Percentiles rank a stretch among this genome's conserved stretches.
Conservation (phyloP, 2,888 invertebrate genomes). For the Drosophila nigricruria region DNA sequence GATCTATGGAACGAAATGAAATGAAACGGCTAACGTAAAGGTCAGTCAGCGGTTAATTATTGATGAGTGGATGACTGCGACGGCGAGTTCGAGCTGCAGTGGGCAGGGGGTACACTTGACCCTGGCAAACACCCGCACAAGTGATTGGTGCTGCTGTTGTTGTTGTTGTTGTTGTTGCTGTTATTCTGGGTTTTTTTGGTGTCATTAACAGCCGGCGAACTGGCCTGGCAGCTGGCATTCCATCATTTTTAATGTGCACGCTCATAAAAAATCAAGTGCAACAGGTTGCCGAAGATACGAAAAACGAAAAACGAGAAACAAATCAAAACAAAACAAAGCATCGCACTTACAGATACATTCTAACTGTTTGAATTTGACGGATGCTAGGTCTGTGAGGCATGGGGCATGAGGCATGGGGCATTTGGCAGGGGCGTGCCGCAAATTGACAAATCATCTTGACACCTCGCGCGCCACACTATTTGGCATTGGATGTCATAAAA, state of each 20-base stretch:
- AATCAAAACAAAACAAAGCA: conserved; percentile 2
- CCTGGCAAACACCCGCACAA: conserved; percentile 48
- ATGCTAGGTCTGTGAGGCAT: background rate
- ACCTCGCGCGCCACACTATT: conserved; percentile 54
- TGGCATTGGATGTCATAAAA: conserved; percentile 68
- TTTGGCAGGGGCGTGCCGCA: conserved; percentile 40
- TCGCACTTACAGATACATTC: conserved; percentile 42
- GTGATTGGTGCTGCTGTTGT: conserved; percentile 24
- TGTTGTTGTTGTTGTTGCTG: conserved; percentile 17
- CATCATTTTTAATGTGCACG: conserved; percentile 67
- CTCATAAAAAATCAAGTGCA: conserved; percentile 78
- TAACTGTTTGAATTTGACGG: conserved; percentile 64
- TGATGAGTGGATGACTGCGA: conserved; percentile 40
- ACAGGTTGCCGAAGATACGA: conserved; percentile 63
- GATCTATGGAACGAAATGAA: conserved; percentile 34
- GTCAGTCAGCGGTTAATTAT: conserved; percentile 75
- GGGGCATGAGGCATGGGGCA: conserved; percentile 4
- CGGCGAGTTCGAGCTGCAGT: background rate
- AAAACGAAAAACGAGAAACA: conserved; percentile 8
- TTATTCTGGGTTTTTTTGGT: conserved; percentile 31
- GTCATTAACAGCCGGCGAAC: conserved; percentile 52
- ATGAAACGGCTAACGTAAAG: conserved; percentile 44
- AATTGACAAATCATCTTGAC: conserved; percentile 77
- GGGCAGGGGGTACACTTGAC: conserved; percentile 20
- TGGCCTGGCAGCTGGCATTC: conserved; percentile 66